Evolutionary conservation across 64 coral and sea anemone genomes (phyloP), one percentile per base, ranked within the genome.

Genomic region (Montipora capricornis): DNA sequence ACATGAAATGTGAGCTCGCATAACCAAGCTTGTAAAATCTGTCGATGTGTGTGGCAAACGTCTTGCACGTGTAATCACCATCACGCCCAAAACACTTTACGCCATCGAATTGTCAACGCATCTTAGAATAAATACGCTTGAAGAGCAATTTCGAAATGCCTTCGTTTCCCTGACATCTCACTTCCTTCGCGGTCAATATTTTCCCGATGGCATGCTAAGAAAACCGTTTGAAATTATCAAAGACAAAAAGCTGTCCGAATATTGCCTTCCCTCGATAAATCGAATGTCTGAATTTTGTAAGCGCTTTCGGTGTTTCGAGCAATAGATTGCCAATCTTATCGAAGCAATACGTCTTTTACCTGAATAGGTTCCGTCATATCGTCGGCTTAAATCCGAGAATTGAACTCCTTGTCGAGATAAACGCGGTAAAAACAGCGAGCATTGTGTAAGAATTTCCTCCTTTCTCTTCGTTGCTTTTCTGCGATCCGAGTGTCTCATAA

Each of bases 81-180:
- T 93, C 92, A 93, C 92, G 92, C 92, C 92, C 91, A 87, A 46
- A 22, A 55, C 44, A 22, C 80, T 74, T 78, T 29, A 79, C 3
- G 64, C 81, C 78, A 88, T 88, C 57, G 74, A 88, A 13, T 84
- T 93, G 92, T 93, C 92, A 93, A 88, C 92, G 81, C 92, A 13
- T 80, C 50, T 19, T 87, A 84, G 84, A 80, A 80, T 75, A 93
- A 87, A 93, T 78, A 93, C 11, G 8, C 47, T 81, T 80, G 61
- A 49, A 88, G 76, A 80, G 77, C 92, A 88, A 88, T 93, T 87
- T 84, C 90, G 22, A 93, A 93, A 88, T 87, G 68, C 92, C 87
- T 93, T 81, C 76, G 26, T 81, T 93, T 93, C 83, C 92, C 92
- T 86, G 82, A 86, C 66, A 86, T 71, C 45, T 73, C 20, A 73